These are phyloP conservation scores for Diabrotica balteata DNA, from an alignment of 2,888 invertebrate species.

Conservation along the genomic window DNA sequence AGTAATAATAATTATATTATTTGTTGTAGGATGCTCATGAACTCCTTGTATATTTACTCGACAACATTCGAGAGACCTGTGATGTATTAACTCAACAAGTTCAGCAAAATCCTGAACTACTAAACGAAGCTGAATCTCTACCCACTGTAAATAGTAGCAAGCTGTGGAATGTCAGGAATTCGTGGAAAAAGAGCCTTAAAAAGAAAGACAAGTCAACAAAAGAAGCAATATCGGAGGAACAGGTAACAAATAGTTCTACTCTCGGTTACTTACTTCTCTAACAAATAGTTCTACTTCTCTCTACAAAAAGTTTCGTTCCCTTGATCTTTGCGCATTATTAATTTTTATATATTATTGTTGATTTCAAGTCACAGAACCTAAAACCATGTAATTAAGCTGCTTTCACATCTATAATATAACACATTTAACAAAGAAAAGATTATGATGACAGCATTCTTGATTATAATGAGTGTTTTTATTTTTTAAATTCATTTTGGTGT, in stretches of 20 bases:
- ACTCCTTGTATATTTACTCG: conserved; percentile 83
- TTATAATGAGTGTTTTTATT: no score
- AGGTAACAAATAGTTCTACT: conserved; percentile 17
- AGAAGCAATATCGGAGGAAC: conserved; percentile 52
- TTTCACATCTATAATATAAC: no score
- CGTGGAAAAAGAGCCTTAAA: conserved; percentile 54
- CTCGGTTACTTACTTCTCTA: no score
- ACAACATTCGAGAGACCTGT: conserved; percentile 86
- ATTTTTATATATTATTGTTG: background rate
- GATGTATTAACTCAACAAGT: conserved; percentile 72
- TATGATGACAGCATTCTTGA: no score
- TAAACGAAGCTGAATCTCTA: conserved; percentile 44
- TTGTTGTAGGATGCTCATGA: conserved; percentile 87
- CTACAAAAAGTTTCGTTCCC: no score
- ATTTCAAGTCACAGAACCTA: no score
- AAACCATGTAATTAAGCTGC: no score
- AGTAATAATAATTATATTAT: no score
- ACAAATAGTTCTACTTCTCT: no score
- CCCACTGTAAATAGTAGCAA: conserved; percentile 48
- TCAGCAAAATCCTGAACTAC: conserved; percentile 62
- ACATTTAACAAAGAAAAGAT: no score
- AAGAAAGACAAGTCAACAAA: conserved; percentile 48
- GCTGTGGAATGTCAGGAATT: conserved; percentile 53
- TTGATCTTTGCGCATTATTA: no score
- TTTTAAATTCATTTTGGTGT: no score